Evolutionary conservation across 2,797 vertebrate genomes (phyloP).

Genomic region (Acanthurus lineatus): DNA sequence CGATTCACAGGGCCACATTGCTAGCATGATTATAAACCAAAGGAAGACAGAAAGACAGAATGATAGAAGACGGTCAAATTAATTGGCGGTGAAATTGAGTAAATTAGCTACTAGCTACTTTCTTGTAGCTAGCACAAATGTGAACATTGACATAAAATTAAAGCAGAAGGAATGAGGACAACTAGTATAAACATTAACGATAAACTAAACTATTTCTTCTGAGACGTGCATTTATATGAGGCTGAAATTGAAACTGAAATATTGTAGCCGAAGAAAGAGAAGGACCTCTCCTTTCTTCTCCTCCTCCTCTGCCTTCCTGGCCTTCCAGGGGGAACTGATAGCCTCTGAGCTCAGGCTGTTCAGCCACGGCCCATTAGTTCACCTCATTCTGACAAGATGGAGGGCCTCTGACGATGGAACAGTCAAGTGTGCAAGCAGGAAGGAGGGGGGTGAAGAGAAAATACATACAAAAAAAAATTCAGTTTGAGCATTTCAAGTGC

Average conservation of each 20-base stretch:
- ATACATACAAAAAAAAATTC: slow-evolving; percentile 45
- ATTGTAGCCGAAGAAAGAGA: slow-evolving; percentile 33
- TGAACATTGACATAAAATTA: slow-evolving; percentile 26
- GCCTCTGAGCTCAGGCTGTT: slow-evolving; percentile 76
- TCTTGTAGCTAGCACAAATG: slow-evolving; percentile 12
- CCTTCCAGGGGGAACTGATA: slow-evolving; percentile 75
- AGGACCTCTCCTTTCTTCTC: slow-evolving; percentile 42
- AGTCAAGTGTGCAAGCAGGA: slow-evolving; percentile 60
- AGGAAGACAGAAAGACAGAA: neutral
- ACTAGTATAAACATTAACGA: neutral
- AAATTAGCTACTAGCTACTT: slow-evolving; percentile 12
- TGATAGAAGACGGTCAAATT: neutral
- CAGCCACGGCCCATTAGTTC: slow-evolving; percentile 77
- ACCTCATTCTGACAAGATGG: slow-evolving; percentile 81
- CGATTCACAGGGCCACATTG: neutral
- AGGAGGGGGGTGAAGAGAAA: slow-evolving; percentile 25
- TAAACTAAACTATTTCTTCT: slow-evolving; percentile 44
- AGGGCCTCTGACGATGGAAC: slow-evolving; percentile 73
- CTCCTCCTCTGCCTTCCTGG: slow-evolving; percentile 48
- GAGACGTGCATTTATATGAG: slow-evolving; percentile 30
- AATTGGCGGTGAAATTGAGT: neutral
- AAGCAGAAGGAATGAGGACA: slow-evolving; percentile 28
- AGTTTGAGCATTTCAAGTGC: slow-evolving; percentile 47
- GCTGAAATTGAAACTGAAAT: slow-evolving; percentile 45
- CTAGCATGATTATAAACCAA: neutral